These are phyloP conservation scores for Machimus rusticus DNA, from an alignment of 2,888 invertebrate genomes.

Conservation along the genomic window DNA sequence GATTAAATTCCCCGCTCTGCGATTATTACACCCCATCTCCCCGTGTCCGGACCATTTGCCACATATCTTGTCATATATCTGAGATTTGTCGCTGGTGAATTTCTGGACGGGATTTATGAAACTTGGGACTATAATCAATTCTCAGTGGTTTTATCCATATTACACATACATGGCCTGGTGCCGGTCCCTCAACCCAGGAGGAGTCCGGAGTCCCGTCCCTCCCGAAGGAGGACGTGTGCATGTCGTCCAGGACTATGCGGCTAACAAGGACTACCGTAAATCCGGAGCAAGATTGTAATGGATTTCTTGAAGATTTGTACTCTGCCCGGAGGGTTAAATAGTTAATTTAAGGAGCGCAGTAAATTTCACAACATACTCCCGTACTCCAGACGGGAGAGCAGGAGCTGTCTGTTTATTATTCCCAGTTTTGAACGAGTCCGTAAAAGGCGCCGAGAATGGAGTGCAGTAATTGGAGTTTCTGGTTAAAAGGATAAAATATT, in stretches of 20 bases:
- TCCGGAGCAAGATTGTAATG: slow-evolving; percentile 30
- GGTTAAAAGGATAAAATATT: not conserved
- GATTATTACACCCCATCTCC: slow-evolving; percentile 17
- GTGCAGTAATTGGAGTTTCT: not conserved
- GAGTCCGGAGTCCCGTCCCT: not conserved
- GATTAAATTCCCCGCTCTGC: slow-evolving; percentile 18
- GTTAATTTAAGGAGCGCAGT: slow-evolving; percentile 33
- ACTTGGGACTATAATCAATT: slow-evolving; percentile 34
- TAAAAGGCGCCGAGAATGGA: not conserved
- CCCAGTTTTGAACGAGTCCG: slow-evolving; percentile 20
- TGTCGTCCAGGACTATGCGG: not conserved
- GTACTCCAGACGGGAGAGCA: not conserved
- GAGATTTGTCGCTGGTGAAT: slow-evolving; percentile 33
- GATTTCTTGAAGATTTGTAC: slow-evolving; percentile 41
- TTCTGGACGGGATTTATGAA: slow-evolving; percentile 40
- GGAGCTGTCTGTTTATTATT: slow-evolving; percentile 13
- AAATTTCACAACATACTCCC: slow-evolving; percentile 13
- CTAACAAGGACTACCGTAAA: slow-evolving; percentile 37
- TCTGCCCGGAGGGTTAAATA: slow-evolving; percentile 18
- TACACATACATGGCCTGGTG: not conserved
- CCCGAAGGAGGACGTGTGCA: not conserved
- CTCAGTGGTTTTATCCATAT: slow-evolving; percentile 28
- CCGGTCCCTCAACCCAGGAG: not conserved
- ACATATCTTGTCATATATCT: slow-evolving; percentile 36
- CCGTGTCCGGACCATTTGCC: slow-evolving; percentile 20